Conservation (phyloP, 2,888 invertebrate genomes). For the Sphinx pinastri region DNA sequence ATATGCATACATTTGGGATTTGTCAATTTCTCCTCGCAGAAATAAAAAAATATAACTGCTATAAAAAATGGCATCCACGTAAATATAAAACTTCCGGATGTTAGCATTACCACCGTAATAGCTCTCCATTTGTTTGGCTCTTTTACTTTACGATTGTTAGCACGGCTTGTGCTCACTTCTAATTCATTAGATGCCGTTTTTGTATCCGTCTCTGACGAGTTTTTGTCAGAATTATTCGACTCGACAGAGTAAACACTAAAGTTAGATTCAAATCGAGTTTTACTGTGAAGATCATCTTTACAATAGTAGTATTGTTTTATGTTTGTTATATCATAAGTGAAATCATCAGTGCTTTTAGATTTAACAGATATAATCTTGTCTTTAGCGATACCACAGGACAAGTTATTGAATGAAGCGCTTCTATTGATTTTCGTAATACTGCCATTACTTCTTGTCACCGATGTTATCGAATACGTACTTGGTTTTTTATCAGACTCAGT, state of each 20-base stretch:
- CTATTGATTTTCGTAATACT: constrained; percentile 49
- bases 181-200: constrained; percentile 39
- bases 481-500: constrained; percentile 43
- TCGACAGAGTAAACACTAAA: constrained; percentile 62
- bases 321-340: constrained; percentile 43
- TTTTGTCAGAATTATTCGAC: constrained; percentile 47
- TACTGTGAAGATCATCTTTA: constrained; percentile 37
- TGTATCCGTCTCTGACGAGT: constrained; percentile 38
- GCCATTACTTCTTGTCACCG: constrained; percentile 37
- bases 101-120: constrained; percentile 85
- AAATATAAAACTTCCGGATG: constrained; percentile 84
- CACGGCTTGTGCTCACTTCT: constrained; percentile 25
- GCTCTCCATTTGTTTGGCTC: constrained; percentile 84
- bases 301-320: constrained; percentile 34
- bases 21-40: constrained; percentile 75
- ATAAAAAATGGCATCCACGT: constrained; percentile 87
- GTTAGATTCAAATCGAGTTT: constrained; percentile 51
- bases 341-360: constrained; percentile 63
- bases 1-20: constrained; percentile 77
- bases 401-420: constrained; percentile 62
- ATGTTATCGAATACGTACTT: constrained; percentile 45
- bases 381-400: constrained; percentile 35
- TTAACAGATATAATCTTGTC: constrained; percentile 38
- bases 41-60: constrained; percentile 80
- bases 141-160: constrained; percentile 47